Conservation (phyloP, 1,140 invertebrate genomes). For the Nebria ingens region DNA sequence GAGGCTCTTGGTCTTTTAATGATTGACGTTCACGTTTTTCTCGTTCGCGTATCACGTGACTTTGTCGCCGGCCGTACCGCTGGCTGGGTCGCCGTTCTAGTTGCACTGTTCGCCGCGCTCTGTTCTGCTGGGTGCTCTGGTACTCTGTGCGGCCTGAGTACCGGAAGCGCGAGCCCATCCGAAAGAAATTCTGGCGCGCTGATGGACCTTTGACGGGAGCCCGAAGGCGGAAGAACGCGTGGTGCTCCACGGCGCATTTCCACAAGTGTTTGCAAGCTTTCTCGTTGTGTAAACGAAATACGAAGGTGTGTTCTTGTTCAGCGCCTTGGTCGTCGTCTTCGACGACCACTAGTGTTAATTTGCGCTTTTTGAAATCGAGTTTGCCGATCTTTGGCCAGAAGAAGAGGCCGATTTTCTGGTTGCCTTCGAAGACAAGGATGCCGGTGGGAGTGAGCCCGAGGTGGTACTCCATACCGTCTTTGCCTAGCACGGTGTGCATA, state of each 20-base stretch:
- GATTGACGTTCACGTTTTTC: slow-evolving; percentile 38
- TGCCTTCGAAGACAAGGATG: slow-evolving; percentile 92
- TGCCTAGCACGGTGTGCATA: slow-evolving; percentile 87
- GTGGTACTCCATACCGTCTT: slow-evolving; percentile 92
- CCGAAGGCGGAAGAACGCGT: slow-evolving; percentile 93
- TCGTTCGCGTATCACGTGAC: slow-evolving; percentile 56
- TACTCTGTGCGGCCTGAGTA: slow-evolving; percentile 94
- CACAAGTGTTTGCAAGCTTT: slow-evolving; percentile 98
- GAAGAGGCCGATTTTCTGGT: slow-evolving; percentile 94
- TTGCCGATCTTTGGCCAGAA: slow-evolving; percentile 96
- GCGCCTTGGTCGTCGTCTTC: slow-evolving; percentile 91
- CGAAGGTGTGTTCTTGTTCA: slow-evolving; percentile 71
- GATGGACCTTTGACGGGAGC: slow-evolving; percentile 82
- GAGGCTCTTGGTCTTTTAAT: slow-evolving; percentile 21
- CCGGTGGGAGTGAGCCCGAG: slow-evolving; percentile 94
- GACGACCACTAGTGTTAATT: slow-evolving; percentile 86
- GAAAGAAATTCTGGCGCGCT: slow-evolving; percentile 88
- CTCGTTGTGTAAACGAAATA: slow-evolving; percentile 75
- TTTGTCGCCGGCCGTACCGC: slow-evolving; percentile 74
- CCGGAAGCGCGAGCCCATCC: slow-evolving; percentile 92
- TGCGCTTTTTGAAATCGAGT: slow-evolving; percentile 92
- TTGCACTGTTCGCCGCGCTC: slow-evolving; percentile 80
- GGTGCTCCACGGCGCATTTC: slow-evolving; percentile 99
- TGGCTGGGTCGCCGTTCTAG: slow-evolving; percentile 95
- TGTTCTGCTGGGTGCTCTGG: slow-evolving; percentile 83